These are phyloP conservation scores for Aplidium turbinatum DNA, from an alignment of 23 tunicate species.

Conservation along the genomic window DNA sequence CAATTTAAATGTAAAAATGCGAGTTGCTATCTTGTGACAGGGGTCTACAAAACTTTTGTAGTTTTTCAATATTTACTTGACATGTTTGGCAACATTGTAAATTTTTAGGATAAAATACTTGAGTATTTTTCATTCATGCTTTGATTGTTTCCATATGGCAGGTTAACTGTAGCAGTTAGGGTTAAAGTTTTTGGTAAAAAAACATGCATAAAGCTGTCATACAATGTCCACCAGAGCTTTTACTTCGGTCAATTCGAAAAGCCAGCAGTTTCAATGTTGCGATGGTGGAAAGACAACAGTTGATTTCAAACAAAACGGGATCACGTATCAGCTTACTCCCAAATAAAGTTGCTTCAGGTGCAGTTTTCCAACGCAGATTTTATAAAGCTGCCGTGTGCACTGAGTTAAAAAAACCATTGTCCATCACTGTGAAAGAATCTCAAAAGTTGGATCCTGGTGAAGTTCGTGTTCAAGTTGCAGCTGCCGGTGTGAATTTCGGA, in stretches of 20 bases:
- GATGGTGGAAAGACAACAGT: not conserved
- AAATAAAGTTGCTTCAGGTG: not conserved
- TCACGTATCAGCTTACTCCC: not conserved
- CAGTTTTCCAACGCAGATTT: conserved; percentile 30
- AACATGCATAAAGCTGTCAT: conserved; percentile 27
- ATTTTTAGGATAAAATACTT: too few relatives aligned
- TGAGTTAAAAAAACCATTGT: conserved; percentile 70
- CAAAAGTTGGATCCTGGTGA: conserved; percentile 34
- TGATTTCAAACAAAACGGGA: not conserved
- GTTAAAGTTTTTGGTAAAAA: not conserved
- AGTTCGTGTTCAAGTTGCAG: conserved; percentile 73
- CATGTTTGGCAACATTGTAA: too few relatives aligned
- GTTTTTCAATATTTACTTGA: too few relatives aligned
- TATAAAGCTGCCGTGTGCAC: conserved; percentile 81
- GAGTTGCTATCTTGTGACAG: too few relatives aligned
- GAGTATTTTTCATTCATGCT: too few relatives aligned
- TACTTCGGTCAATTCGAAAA: conserved; percentile 50
- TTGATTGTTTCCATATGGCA: too few relatives aligned
- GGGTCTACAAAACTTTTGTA: too few relatives aligned
- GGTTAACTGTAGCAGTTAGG: not conserved
- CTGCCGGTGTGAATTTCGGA: conserved; percentile 85
- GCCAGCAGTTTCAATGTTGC: not conserved
- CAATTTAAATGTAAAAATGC: too few relatives aligned
- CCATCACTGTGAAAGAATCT: conserved; percentile 40
- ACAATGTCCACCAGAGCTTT: conserved; percentile 67